These are phyloP conservation scores for Spisula solida DNA, from an alignment of 2,888 invertebrate genomes.

Conservation along the genomic window DNA sequence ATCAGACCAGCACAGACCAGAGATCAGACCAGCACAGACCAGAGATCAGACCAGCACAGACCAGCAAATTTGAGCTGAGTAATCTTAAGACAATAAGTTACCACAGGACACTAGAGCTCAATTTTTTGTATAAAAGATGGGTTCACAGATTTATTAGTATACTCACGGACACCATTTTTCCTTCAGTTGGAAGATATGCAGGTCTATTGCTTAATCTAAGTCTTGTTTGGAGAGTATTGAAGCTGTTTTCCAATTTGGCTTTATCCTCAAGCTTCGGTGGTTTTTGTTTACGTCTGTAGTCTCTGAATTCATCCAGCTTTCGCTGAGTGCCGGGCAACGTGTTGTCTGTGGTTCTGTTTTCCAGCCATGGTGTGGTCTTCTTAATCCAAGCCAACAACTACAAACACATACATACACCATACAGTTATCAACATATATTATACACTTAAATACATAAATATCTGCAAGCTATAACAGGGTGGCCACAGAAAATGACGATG, in stretches of 20 bases:
- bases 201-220: constrained; percentile 99
- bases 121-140: neutral
- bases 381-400: constrained; percentile 99
- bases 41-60: too few species aligned
- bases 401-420: constrained; percentile 45
- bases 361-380: constrained; percentile 95
- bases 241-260: constrained; percentile 99
- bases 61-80: too few species aligned
- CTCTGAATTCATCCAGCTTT: constrained; percentile 99
- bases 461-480: too few species aligned
- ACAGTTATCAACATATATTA: too few species aligned
- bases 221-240: constrained; percentile 99
- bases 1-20: too few species aligned
- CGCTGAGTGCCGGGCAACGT: constrained; percentile 98
- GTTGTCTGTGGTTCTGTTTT: constrained; percentile 94
- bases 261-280: constrained; percentile 99
- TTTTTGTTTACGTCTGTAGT: constrained; percentile 99
- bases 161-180: constrained; percentile 98
- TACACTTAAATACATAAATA: too few species aligned
- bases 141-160: neutral
- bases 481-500: too few species aligned
- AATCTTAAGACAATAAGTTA: too few species aligned
- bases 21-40: too few species aligned
- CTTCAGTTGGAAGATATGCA: constrained; percentile 99
- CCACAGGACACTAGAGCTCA: too few species aligned